Evolutionary conservation across 2,888 invertebrate species (phyloP).

Genomic region (Beris chalybata): DNA sequence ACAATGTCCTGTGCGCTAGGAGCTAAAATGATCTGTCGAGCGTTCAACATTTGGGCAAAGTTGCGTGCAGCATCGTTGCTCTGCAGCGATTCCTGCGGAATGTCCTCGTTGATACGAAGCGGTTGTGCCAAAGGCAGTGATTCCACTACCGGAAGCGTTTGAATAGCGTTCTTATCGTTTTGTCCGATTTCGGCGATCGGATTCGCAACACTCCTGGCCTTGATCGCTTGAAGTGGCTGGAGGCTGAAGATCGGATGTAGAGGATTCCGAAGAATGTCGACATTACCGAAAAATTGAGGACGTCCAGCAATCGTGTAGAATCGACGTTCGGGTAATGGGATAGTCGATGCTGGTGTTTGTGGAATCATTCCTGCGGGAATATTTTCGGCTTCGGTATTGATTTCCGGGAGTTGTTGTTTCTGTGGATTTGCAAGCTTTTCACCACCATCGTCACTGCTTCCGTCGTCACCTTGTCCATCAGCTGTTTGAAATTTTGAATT

Average conservation of each 20-base stretch:
- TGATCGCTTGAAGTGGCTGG: conserved; percentile 41
- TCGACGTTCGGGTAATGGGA: conserved; percentile 55
- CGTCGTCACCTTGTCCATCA: not conserved
- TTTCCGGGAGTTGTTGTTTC: conserved; percentile 29
- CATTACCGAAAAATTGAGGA: conserved; percentile 54
- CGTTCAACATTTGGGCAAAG: conserved; percentile 10
- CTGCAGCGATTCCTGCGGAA: conserved; percentile 3
- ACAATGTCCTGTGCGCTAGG: not conserved
- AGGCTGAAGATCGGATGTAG: conserved; percentile 42
- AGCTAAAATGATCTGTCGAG: not conserved
- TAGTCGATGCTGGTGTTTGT: conserved; percentile 41
- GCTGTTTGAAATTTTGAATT: not conserved
- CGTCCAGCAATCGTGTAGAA: conserved; percentile 63
- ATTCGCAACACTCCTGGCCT: conserved; percentile 39
- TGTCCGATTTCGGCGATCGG: conserved; percentile 11
- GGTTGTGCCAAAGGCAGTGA: conserved; percentile 13
- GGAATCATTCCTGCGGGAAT: conserved; percentile 6
- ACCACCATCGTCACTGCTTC: not conserved
- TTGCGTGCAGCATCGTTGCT: not conserved
- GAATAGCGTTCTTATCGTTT: conserved; percentile 5
- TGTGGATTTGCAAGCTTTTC: conserved; percentile 36
- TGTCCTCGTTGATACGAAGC: conserved; percentile 8
- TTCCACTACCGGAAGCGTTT: conserved; percentile 2
- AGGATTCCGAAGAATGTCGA: conserved; percentile 42
- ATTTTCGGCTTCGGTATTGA: conserved; percentile 28